Base-by-base conservation (phyloP, 2,888 invertebrate species). In the Catocala nupta region DNA sequence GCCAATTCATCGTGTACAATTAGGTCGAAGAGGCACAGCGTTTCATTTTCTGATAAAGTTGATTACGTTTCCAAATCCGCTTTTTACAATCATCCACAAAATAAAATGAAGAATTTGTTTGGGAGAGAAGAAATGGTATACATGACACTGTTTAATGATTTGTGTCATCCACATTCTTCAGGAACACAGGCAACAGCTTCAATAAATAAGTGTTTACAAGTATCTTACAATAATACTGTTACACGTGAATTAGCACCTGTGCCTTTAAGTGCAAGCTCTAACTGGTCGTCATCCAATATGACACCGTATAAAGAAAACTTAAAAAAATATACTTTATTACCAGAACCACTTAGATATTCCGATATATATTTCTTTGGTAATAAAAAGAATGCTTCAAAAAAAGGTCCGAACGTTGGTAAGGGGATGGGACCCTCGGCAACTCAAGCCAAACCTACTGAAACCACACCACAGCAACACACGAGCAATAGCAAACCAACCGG, bases 181-280 rank as follows among this genome's bases (percentile, higher is more conserved):
- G 88, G 89, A 43, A 90, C 93, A 25, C 93, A 94, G 75, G 93
- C 93, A n/a, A 92, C 93, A 50, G 92, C 90, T 63, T 89, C 89
- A 9, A 80, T 94, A 39, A 93, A 94, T 75, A 94, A 94, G 82
- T 92, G 92, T 71, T 81, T 93, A 61, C 93, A 94, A 84, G 90
- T 86, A 44, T 63, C 71, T 45, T 63, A 59, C 52, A 66, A 70
- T 63, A 68, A 57, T 13, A 8, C 10, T 13, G n/a, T 11, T 11
- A 13, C 39, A 44, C 16, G 25, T 55, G 10, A 9, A 9, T 33
- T 33, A 10, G 5, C n/a, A 16, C 16, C 36, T 39, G 36, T 7
- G 36, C 36, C 51, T 12, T 1, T 12, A 33, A 43, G n/a, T 42
- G 6, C 0, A 6, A 11, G 39, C 44, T 76, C 83, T 13, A 76